These are phyloP conservation scores for Hypomesus transpacificus DNA, from an alignment of 2,113 vertebrate species.

Conservation along the genomic window DNA sequence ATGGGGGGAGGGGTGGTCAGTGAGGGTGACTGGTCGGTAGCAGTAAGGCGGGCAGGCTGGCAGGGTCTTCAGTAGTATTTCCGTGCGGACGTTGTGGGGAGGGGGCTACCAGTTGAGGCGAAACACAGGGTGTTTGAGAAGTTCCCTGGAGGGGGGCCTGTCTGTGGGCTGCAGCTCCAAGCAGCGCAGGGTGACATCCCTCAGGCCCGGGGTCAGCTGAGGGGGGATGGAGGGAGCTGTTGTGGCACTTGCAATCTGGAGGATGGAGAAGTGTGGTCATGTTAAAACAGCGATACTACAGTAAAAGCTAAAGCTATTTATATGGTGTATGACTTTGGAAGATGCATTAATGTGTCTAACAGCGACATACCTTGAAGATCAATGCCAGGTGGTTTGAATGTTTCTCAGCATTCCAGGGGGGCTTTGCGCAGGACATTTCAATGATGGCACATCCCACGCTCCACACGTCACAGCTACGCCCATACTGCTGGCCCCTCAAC, in stretches of 20 bases:
- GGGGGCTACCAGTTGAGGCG: constrained; percentile 77
- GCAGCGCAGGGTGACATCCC: constrained; percentile 85
- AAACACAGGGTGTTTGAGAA: constrained; percentile 88
- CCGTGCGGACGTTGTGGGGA: constrained; percentile 18
- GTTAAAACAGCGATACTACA: too few species aligned
- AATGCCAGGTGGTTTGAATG: constrained; percentile 90
- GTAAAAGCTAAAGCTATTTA: too few species aligned
- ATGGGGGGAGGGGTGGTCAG: constrained; percentile 59
- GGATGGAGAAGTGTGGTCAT: neutral
- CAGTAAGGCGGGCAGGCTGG: constrained; percentile 39
- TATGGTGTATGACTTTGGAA: too few species aligned
- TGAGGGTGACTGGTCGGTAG: neutral
- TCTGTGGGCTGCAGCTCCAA: constrained; percentile 88
- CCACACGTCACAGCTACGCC: constrained; percentile 91
- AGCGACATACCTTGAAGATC: constrained; percentile 81
- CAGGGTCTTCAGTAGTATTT: constrained; percentile 67
- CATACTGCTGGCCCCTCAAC: constrained; percentile 85
- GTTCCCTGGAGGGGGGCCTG: constrained; percentile 81
- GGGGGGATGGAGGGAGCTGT: constrained; percentile 82
- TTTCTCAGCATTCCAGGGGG: constrained; percentile 89
- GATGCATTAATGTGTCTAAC: neutral
- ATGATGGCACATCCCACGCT: constrained; percentile 88
- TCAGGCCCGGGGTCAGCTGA: constrained; percentile 82
- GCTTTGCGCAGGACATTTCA: constrained; percentile 91
- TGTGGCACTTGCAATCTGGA: constrained; percentile 85